Percentiles rank a stretch among this genome's conserved stretches.
phyloP scores from a whole-genome alignment of 2,888 invertebrate species.

The Brachyptera putata region DNA sequence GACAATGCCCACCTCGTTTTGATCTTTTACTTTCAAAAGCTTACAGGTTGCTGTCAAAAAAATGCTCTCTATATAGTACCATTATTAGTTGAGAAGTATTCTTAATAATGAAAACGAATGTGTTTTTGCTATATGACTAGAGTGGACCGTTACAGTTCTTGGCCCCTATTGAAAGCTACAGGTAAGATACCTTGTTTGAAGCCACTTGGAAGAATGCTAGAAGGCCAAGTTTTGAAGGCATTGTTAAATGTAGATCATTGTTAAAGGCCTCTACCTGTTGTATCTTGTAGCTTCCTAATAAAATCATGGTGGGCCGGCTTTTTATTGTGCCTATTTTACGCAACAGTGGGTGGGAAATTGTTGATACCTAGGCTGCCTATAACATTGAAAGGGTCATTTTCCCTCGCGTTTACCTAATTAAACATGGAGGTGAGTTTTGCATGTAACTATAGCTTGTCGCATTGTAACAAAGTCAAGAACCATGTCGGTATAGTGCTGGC shows the following conservation, averaged over 20 bases:
- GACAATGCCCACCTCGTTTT: not conserved
- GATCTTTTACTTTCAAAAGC: not conserved
- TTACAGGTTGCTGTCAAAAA: not conserved
- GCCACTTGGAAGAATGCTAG: slow-evolving; percentile 4
- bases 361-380: not conserved
- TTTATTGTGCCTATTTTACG: not conserved
- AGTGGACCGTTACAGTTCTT: not conserved
- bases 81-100: slow-evolving; percentile 1
- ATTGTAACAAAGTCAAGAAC: too few species aligned
- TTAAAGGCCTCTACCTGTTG: too few species aligned
- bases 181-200: not conserved
- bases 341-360: not conserved
- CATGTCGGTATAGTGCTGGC: too few species aligned
- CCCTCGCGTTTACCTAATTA: too few species aligned
- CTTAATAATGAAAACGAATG: not conserved
- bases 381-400: too few species aligned
- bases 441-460: too few species aligned
- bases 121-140: not conserved
- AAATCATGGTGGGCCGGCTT: not conserved
- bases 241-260: not conserved
- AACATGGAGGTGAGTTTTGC: too few species aligned
- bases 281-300: too few species aligned
- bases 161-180: not conserved
- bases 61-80: not conserved
- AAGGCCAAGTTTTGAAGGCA: not conserved